Base-by-base conservation (phyloP, 1,140 invertebrate species). In the Hestina assimilis region DNA sequence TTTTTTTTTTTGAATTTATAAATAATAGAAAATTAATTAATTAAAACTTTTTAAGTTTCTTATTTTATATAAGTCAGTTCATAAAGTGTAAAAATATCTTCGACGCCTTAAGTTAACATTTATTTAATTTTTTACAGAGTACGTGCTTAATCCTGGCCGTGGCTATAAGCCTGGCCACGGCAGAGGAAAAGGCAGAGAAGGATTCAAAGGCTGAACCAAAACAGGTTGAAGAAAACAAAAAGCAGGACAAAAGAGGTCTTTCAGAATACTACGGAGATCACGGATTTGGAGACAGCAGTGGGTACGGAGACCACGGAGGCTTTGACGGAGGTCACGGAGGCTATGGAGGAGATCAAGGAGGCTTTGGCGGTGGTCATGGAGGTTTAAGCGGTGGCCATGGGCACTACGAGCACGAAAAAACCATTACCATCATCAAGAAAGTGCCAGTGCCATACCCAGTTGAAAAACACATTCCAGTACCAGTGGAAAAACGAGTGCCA, bases 381-480 rank as follows among this genome's bases (percentile, higher is more conserved):
- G 70, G 77, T 5, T 63, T 17, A 17, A 9, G 69, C 5, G 73
- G 67, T 11, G 57, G 62, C n/a, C 55, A 66, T 20, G 56, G 60
- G 8, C 66, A 73, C 42, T 79, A 80, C 51, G 71, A 75, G 23
- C 78, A 89, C 20, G 89, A 90, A 75, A 95, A 95, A 83, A 93
- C 93, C n/a, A 87, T 95, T 60, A 95, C 94, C 11, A 89, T 95
- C 7, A 90, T 93, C 28, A 95, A 95, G 81, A 94, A 94, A 70
- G 91, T 93, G 66, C 86, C 90, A 52, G 81, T 91, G 4, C 92
- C 92, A 1, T 90, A 91, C 71, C 92, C 92, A 9, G 91, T 92
- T 8, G 90, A 91, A 55, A 92, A 92, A 72, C 87, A 89, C 59
- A 89, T 92, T 50, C 91, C 73, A 7, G 71, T 89, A 6, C 91